Evolutionary conservation across 2,113 vertebrate species (phyloP), one percentile per base, ranked within the genome.

Genomic region (Astatotilapia flaviijosephi): DNA sequence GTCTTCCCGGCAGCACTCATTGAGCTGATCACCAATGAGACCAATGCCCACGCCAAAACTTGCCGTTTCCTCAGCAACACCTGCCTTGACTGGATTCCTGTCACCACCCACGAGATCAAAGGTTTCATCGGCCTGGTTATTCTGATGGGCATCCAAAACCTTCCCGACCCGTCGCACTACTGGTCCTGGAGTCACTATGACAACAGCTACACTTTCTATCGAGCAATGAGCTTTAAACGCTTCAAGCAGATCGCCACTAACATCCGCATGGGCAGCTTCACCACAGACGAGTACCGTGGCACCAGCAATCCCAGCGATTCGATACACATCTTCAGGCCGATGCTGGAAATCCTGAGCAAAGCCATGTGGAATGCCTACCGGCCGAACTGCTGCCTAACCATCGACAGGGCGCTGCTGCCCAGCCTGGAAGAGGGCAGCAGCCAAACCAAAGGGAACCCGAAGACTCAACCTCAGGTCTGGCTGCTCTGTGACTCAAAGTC

Each of bases 401-500:
- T 96, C 1, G 97, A 97, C 91, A 15, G 93, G 13, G 94, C 97
- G 0, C 93, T 96, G 62, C 88, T 97, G 47, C 95, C 96, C 3
- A 51, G 92, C 26, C 87, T 94, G 51, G 96, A 96, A 23, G 92
- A 89, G 31, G 94, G 89, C 10, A 47, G 56, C 11, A 19, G 62
- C 45, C 45, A 15, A 2, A 35, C 80, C 31, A 94, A 86, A 35
- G 85, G 62, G 6, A 68, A 31, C 15, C 60, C 88, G 3, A 92
- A 80, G 56, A 88, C 82, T 9, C 95, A 93, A 85, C 96, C 95
- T 2, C 93, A 93, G 89, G 94, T 97, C 26, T 97, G 97, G 97
- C 94, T 97, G 35, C 93, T 97, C 45, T 97, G 96, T 8, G 97
- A 97, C 86, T 97, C 97, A 28, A 97, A 97, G 86, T 97, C 97